Conservation (phyloP, 2,797 vertebrate species). For the Tamandua tetradactyla region DNA sequence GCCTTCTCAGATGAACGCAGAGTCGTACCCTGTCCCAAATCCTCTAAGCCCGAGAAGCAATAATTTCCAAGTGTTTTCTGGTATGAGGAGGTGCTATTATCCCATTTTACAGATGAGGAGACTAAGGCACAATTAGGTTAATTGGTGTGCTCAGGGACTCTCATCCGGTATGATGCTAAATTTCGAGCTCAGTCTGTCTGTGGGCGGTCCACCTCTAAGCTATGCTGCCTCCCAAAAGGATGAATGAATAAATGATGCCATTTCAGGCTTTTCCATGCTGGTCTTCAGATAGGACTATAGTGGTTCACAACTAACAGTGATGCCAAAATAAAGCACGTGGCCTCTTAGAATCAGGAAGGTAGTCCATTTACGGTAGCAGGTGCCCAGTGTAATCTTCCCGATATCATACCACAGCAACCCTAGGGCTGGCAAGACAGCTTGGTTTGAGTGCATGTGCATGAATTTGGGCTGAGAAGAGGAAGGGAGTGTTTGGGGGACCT, state of each 20-base stretch:
- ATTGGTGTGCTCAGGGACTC: neutral
- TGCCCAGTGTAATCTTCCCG: rapidly evolving
- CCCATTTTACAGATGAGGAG: neutral
- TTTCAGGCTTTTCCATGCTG: neutral
- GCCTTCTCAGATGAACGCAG: neutral
- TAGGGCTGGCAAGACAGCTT: neutral
- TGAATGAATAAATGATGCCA: neutral
- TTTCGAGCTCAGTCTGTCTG: neutral
- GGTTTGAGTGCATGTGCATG: neutral
- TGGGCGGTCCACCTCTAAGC: neutral
- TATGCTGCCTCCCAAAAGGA: neutral
- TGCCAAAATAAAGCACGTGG: neutral
- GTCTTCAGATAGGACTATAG: neutral
- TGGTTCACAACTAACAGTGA: neutral
- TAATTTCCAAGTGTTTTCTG: neutral
- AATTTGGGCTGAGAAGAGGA: neutral
- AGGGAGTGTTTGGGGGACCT: neutral
- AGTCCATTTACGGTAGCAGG: too few relatives aligned
- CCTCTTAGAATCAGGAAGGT: neutral
- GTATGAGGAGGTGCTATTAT: neutral
- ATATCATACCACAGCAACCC: neutral
- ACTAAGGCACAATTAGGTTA: neutral
- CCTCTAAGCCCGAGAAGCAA: neutral
- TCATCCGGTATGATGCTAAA: neutral
- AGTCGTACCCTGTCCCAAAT: neutral